These are phyloP conservation scores for Macrostomum lignano DNA, from an alignment of 1,140 invertebrate species.

Conservation along the genomic window DNA sequence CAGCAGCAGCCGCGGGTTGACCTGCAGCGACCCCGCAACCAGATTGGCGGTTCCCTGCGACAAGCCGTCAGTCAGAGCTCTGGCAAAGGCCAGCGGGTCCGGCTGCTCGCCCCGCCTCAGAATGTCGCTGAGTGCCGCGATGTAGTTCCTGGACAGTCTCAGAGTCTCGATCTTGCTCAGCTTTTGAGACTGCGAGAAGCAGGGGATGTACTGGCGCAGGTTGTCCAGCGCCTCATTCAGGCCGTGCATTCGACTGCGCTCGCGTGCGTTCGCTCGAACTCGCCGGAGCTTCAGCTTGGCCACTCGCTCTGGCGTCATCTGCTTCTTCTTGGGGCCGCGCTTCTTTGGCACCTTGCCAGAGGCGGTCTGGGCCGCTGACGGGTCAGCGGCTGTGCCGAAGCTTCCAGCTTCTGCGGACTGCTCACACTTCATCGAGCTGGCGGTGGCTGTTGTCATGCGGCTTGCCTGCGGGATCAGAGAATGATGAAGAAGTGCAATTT, in stretches of 20 bases:
- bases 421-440: too few species aligned
- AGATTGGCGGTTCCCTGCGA: constrained; percentile 35
- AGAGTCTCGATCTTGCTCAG: constrained; percentile 87
- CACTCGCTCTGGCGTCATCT: constrained; percentile 30
- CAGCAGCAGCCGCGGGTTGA: constrained; percentile 24
- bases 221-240: constrained; percentile 36
- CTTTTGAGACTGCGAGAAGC: constrained; percentile 31
- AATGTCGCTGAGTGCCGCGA: constrained; percentile 36
- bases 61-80: constrained; percentile 32
- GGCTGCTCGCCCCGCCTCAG: constrained; percentile 29
- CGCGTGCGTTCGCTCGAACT: constrained; percentile 35
- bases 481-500: too few species aligned
- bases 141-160: constrained; percentile 79
- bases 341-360: constrained; percentile 18
- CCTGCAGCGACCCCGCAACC: constrained; percentile 25
- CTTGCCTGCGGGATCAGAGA: too few species aligned
- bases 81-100: constrained; percentile 29
- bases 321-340: constrained; percentile 24
- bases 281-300: constrained; percentile 21
- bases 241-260: constrained; percentile 37
- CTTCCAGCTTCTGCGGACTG: too few species aligned
- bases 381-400: too few species aligned
- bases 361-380: too few species aligned
- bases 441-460: too few species aligned
- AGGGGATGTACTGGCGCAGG: constrained; percentile 30